phyloP scores from a whole-genome alignment of 1,140 invertebrate genomes.

The Zaprionus lachaisei region DNA sequence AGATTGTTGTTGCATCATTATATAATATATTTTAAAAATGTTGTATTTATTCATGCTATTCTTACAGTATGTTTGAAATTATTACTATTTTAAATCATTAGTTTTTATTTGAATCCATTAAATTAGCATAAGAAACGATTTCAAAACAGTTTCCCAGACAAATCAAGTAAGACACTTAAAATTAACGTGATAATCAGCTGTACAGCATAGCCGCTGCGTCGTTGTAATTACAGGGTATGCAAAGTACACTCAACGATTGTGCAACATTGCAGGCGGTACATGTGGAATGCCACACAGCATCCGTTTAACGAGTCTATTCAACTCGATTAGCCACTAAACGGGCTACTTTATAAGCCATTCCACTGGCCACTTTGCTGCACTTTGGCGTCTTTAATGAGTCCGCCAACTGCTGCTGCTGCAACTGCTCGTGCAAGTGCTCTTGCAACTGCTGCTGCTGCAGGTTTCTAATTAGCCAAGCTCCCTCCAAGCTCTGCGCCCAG shows the following conservation, averaged over 20 bases:
- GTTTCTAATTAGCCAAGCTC: slow-evolving; percentile 61
- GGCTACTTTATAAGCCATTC: slow-evolving; percentile 72
- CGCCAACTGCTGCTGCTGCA: slow-evolving; percentile 28
- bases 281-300: slow-evolving; percentile 40
- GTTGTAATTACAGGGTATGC: background rate
- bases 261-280: background rate
- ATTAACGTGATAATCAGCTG: background rate
- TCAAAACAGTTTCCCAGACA: background rate
- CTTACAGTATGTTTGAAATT: background rate
- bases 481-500: slow-evolving; percentile 25
- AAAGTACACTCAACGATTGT: background rate
- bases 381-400: slow-evolving; percentile 68
- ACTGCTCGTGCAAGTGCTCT: slow-evolving; percentile 22
- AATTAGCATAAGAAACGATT: background rate
- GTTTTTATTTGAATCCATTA: too few relatives aligned
- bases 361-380: background rate
- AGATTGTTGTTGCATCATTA: background rate
- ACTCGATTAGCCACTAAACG: slow-evolving; percentile 72
- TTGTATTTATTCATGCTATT: background rate
- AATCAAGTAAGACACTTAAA: background rate
- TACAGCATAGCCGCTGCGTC: background rate
- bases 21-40: background rate
- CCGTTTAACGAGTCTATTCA: slow-evolving; percentile 73
- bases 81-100: too few relatives aligned
- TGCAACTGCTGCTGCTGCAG: slow-evolving; percentile 6